phyloP scores from a whole-genome alignment of 1,140 invertebrate genomes.

The Maniola jurtina region DNA sequence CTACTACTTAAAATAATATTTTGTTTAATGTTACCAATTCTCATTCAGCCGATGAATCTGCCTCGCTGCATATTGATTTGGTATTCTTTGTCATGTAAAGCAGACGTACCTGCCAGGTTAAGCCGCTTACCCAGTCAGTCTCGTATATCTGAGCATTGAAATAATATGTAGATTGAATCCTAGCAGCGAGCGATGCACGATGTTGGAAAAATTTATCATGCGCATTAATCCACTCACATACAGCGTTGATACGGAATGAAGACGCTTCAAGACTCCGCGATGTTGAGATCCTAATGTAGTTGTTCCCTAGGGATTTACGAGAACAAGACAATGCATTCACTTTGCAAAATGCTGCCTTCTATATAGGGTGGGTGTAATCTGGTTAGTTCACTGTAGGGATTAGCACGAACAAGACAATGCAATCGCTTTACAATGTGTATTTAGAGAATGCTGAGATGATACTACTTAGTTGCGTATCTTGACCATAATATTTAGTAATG shows the following conservation, averaged over 20 bases:
- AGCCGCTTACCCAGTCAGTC: no score
- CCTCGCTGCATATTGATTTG: no score
- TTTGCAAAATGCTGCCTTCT: neutral
- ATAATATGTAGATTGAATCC: neutral
- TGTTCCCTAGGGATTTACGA: neutral
- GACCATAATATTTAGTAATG: no score
- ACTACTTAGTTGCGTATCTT: no score
- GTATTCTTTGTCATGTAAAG: no score
- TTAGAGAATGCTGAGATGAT: no score
- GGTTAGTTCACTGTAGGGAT: neutral
- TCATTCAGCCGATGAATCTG: no score
- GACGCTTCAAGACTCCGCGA: neutral
- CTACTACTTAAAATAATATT: no score
- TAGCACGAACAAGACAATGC: neutral
- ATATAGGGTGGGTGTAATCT: neutral
- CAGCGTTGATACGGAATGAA: neutral
- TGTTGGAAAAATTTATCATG: neutral
- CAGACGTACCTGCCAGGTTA: no score
- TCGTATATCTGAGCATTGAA: neutral
- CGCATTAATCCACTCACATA: neutral
- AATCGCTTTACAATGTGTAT: no score
- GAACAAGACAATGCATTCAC: neutral
- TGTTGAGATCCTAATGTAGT: constrained; percentile 2
- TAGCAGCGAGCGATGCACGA: neutral
- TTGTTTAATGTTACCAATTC: no score